phyloP scores from a whole-genome alignment of 1,140 invertebrate species.

The Caenorhabditis brenneri region DNA sequence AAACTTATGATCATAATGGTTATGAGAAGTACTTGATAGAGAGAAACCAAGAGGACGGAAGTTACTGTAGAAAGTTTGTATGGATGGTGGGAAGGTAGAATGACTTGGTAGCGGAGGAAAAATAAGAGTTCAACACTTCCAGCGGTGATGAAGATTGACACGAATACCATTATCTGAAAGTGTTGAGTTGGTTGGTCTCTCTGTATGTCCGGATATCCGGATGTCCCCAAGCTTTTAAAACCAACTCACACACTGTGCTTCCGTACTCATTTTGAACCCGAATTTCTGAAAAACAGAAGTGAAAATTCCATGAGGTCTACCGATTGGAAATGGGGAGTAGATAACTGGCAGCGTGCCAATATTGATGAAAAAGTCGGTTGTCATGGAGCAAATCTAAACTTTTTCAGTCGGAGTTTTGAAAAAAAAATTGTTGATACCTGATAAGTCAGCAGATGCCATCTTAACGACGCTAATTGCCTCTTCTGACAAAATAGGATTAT shows the following conservation, averaged over 20 bases:
- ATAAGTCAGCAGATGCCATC: constrained; percentile 11
- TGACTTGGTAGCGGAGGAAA: constrained; percentile 3
- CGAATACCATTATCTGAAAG: constrained; percentile 1
- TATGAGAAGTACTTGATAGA: not conserved
- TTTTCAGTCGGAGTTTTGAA: no score
- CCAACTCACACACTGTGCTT: constrained; percentile 13
- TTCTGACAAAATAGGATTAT: not conserved
- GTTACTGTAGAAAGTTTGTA: not conserved
- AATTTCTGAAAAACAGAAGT: not conserved
- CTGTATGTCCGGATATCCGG: no score
- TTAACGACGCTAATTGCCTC: not conserved
- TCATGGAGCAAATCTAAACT: not conserved
- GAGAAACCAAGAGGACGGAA: not conserved
- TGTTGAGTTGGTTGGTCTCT: no score
- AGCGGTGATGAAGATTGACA: not conserved
- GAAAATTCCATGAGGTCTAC: not conserved
- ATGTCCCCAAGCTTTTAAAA: no score
- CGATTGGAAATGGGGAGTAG: not conserved
- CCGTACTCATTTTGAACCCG: not conserved
- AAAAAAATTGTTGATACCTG: not conserved
- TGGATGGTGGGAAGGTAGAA: not conserved
- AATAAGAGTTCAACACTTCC: constrained; percentile 21
- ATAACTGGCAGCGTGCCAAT: not conserved
- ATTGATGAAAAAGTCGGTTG: not conserved
- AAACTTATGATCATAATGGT: not conserved